Evolutionary conservation across 2,797 vertebrate genomes (phyloP).

Genomic region (Capromys pilorides): DNA sequence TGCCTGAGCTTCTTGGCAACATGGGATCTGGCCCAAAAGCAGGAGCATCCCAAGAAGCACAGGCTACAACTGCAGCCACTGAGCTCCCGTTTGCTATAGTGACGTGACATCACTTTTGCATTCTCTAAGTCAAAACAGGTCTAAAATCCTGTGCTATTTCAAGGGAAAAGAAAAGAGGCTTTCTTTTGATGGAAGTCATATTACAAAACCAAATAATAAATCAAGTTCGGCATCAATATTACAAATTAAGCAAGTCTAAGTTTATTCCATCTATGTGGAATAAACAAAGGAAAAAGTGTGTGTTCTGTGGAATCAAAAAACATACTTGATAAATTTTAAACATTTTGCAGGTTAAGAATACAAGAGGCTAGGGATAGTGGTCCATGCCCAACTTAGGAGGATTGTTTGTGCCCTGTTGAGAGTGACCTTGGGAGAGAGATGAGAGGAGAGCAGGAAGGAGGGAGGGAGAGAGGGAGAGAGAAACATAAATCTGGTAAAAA

Average conservation of each 20-base stretch:
- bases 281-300: background rate
- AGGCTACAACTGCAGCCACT: background rate
- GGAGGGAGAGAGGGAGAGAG: background rate
- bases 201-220: background rate
- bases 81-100: background rate
- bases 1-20: conserved; percentile 38
- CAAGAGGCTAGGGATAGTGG: background rate
- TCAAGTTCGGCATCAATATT: background rate
- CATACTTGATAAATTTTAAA: background rate
- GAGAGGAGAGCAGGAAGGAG: background rate
- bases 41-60: background rate
- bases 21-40: conserved; percentile 36
- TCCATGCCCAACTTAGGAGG: background rate
- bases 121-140: background rate
- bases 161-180: conserved; percentile 3
- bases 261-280: background rate
- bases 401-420: background rate
- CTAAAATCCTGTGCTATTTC: background rate
- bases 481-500: background rate
- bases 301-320: background rate
- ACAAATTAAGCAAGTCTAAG: background rate
- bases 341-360: background rate
- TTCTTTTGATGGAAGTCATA: conserved; percentile 29
- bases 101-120: background rate
- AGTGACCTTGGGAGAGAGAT: background rate